A percentile compares a stretch with the other conserved stretches of the same genome.
Conservation (phyloP, 1,140 invertebrate species). For the Drosophila simulans region DNA sequence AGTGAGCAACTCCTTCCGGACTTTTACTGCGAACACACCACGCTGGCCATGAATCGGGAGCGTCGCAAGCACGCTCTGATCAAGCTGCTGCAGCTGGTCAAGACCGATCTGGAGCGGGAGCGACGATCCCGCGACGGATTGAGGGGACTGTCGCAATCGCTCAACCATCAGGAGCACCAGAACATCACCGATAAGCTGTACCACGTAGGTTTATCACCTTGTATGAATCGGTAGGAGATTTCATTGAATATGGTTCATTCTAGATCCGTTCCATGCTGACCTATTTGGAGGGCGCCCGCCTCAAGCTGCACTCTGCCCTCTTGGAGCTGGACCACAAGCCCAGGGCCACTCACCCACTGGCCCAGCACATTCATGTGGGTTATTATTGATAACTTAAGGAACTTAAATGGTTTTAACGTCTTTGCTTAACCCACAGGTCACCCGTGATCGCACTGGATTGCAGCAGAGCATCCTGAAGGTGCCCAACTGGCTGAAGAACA, state of each 20-base stretch:
- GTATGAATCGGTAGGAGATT: no score
- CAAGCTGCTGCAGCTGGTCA: conserved; percentile 92
- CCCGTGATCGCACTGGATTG: conserved; percentile 94
- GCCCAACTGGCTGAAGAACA: conserved; percentile 90
- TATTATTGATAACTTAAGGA: neutral
- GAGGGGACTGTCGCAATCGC: conserved; percentile 95
- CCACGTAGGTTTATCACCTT: conserved; percentile 87
- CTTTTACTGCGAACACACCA: conserved; percentile 97
- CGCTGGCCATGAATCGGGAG: conserved; percentile 96
- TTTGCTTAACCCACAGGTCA: conserved; percentile 86
- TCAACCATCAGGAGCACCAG: conserved; percentile 95
- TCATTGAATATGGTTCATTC: neutral
- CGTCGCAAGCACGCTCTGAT: conserved; percentile 93
- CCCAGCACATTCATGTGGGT: conserved; percentile 89
- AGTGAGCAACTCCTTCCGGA: conserved; percentile 95
- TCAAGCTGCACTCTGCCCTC: conserved; percentile 93
- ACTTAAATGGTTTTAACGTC: neutral
- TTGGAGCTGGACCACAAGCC: conserved; percentile 92
- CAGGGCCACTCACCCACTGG: conserved; percentile 91
- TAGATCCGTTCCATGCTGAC: conserved; percentile 96
- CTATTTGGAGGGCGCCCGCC: conserved; percentile 95
- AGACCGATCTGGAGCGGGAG: conserved; percentile 94
- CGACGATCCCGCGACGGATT: conserved; percentile 93
- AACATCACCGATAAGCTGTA: conserved; percentile 96
- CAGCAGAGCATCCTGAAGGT: conserved; percentile 95